phyloP scores from a whole-genome alignment of 2,888 invertebrate genomes.

The Mallateleia sp. region DNA sequence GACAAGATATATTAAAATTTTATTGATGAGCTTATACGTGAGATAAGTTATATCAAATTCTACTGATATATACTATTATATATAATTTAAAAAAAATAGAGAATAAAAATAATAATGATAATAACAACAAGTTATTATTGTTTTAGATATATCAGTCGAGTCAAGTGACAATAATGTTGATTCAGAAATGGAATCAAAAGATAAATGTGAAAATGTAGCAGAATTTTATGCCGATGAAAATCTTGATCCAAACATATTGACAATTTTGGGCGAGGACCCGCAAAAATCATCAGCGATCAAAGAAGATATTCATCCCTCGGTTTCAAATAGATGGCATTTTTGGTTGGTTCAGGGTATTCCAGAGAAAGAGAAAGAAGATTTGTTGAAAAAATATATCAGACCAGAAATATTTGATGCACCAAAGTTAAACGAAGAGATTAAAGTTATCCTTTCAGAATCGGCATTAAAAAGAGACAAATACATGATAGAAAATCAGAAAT shows the following conservation, averaged over 20 bases:
- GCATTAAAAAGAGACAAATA: slow-evolving; percentile 61
- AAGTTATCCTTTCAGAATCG: slow-evolving; percentile 48
- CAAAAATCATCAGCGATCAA: slow-evolving; percentile 38
- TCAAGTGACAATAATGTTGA: too few species aligned
- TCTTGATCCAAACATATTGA: neutral
- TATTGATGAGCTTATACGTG: too few species aligned
- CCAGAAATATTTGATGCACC: slow-evolving; percentile 51
- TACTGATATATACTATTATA: too few species aligned
- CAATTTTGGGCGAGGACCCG: slow-evolving; percentile 58
- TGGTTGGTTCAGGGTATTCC: slow-evolving; percentile 40
- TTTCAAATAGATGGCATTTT: slow-evolving; percentile 50
- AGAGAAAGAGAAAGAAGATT: slow-evolving; percentile 42
- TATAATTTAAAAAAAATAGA: too few species aligned
- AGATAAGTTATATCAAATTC: too few species aligned
- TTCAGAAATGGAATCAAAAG: too few species aligned
- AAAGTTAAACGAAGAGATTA: slow-evolving; percentile 68
- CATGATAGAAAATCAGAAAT: slow-evolving; percentile 56
- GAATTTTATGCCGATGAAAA: neutral
- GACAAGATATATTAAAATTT: too few species aligned
- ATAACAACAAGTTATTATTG: too few species aligned
- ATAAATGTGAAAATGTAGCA: too few species aligned
- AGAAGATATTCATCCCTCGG: slow-evolving; percentile 28
- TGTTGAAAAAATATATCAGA: slow-evolving; percentile 57
- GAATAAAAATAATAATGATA: too few species aligned
- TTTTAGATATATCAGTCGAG: too few species aligned